Percentiles rank a stretch among this genome's conserved stretches.
phyloP scores from a whole-genome alignment of 2,797 vertebrate genomes.

The Lepus townsendii region DNA sequence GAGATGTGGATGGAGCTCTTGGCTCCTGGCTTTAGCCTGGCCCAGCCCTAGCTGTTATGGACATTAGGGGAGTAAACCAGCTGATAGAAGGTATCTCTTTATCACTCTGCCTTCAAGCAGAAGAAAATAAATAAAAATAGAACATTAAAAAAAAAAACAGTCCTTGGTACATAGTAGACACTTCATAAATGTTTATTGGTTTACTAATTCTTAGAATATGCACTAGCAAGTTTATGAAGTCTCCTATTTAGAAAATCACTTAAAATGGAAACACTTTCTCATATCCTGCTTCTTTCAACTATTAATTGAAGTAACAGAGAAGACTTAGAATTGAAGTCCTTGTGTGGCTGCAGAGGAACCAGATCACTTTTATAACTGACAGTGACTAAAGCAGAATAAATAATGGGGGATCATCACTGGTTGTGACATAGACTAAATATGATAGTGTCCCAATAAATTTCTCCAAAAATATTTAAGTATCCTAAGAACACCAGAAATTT shows the following conservation, averaged over 20 bases:
- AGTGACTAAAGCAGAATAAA: background rate
- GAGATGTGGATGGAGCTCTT: too few species aligned
- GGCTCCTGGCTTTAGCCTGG: too few species aligned
- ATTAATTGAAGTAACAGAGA: background rate
- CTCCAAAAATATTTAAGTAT: slow-evolving; percentile 47
- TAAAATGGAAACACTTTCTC: slow-evolving; percentile 44
- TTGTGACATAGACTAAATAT: slow-evolving; percentile 24
- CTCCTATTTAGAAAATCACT: slow-evolving; percentile 52
- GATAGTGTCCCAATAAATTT: background rate
- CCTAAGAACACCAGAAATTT: slow-evolving; percentile 18
- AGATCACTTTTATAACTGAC: slow-evolving; percentile 38
- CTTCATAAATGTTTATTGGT: slow-evolving; percentile 45
- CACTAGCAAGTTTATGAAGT: slow-evolving; percentile 38
- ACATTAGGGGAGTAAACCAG: too few species aligned
- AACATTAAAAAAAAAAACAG: background rate
- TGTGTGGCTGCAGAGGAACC: background rate
- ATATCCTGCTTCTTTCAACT: slow-evolving; percentile 22
- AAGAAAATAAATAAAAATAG: too few species aligned
- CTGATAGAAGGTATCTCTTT: too few species aligned
- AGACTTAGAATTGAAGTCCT: slow-evolving; percentile 11
- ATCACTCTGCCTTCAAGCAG: too few species aligned
- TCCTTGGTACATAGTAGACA: background rate
- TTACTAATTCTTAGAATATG: background rate
- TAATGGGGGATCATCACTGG: background rate
- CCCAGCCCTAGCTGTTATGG: too few species aligned